Percentiles rank a stretch among this genome's conserved stretches.
Conservation (phyloP, 53 echinoderm and acorn worm species). For the Echinometra lucunter region DNA sequence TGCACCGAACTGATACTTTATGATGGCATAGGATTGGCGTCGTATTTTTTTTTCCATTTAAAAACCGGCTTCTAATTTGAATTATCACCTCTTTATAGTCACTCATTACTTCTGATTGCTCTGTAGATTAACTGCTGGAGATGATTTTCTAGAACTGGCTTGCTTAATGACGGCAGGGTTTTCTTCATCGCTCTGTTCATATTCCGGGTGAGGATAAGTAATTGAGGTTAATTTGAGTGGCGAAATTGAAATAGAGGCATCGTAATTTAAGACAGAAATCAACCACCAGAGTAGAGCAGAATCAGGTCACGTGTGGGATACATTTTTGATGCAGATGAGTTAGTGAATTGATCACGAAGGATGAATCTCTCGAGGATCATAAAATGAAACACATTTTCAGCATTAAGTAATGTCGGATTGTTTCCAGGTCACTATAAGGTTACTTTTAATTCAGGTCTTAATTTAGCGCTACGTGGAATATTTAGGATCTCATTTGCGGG, state of each 20-base stretch:
- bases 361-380: background rate
- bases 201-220: constrained; percentile 7
- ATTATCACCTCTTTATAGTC: background rate
- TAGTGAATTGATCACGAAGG: constrained; percentile 6
- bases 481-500: background rate
- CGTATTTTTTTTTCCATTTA: background rate
- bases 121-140: background rate
- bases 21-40: background rate
- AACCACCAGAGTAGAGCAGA: background rate
- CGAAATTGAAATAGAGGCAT: constrained; percentile 28
- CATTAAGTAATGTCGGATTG: background rate
- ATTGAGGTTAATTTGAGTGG: constrained; percentile 43
- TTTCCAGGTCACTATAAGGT: background rate
- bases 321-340: background rate
- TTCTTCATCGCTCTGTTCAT: background rate
- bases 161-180: background rate
- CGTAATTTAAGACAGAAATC: background rate
- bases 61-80: background rate
- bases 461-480: background rate
- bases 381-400: background rate
- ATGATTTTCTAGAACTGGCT: background rate
- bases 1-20: background rate
- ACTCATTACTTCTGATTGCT: constrained; percentile 1
- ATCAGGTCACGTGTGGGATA: background rate
- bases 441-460: background rate